A percentile compares a stretch with the other conserved stretches of the same genome.
These are phyloP conservation scores for Girardia tigrina DNA, from an alignment of 2,888 invertebrate genomes.

Conservation along the genomic window DNA sequence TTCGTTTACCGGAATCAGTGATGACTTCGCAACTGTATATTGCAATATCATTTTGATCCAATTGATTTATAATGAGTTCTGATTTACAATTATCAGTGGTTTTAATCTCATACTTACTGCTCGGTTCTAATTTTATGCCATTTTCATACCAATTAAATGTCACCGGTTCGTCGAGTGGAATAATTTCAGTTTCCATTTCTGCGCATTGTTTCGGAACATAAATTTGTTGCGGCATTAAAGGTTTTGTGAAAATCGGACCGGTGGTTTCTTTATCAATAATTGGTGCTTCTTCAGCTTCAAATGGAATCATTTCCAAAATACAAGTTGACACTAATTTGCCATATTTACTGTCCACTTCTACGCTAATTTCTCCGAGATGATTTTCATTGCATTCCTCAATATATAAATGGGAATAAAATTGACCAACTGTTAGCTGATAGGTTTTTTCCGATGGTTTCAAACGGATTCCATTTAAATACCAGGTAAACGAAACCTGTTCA, in stretches of 20 bases:
- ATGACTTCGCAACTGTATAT: constrained; percentile 73
- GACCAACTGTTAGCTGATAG: not conserved
- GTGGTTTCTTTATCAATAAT: not conserved
- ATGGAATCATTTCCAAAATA: constrained; percentile 32
- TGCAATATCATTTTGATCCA: constrained; percentile 50
- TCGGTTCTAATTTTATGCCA: constrained; percentile 49
- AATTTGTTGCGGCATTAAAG: constrained; percentile 24
- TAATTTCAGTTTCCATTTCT: constrained; percentile 27
- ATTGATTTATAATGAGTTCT: not conserved
- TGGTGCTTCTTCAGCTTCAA: constrained; percentile 8
- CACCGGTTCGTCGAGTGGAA: constrained; percentile 30
- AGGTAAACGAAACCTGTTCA: constrained; percentile 46
- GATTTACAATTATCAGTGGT: constrained; percentile 18
- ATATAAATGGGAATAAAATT: constrained; percentile 25
- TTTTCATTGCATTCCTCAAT: constrained; percentile 17
- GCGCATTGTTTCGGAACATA: not conserved
- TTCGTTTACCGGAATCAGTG: constrained; percentile 43
- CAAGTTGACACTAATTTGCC: constrained; percentile 33
- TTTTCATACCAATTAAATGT: constrained; percentile 50
- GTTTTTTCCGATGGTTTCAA: constrained; percentile 50
- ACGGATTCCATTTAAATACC: constrained; percentile 56
- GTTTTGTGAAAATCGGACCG: not conserved
- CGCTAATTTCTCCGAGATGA: constrained; percentile 20
- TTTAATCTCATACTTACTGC: constrained; percentile 54
- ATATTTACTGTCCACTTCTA: constrained; percentile 24